Percentiles rank a stretch among this genome's conserved stretches.
phyloP scores from a whole-genome alignment of 2,113 vertebrate species.

The Coturnix japonica region DNA sequence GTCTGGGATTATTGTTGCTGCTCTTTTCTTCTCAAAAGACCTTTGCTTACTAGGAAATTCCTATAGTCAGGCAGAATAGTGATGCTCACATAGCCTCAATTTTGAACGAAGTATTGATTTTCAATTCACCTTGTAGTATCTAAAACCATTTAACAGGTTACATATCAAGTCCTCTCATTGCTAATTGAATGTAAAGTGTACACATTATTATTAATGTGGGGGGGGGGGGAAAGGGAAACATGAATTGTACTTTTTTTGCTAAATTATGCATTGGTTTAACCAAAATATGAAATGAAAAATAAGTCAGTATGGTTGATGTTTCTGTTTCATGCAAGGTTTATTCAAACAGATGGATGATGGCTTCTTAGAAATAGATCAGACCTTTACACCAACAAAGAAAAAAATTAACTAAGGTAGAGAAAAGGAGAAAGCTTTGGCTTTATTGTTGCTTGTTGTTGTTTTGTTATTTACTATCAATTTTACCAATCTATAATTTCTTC shows the following conservation, averaged over 20 bases:
- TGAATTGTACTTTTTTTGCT: rapidly evolving
- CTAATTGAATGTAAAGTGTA: neutral
- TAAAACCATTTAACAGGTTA: neutral
- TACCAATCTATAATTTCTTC: neutral
- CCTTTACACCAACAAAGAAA: neutral
- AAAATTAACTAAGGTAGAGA: neutral
- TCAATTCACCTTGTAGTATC: neutral
- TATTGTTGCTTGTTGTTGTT: neutral
- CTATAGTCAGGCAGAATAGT: neutral
- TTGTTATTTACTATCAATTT: neutral
- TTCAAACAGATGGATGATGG: neutral
- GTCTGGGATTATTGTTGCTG: neutral
- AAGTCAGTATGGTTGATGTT: neutral
- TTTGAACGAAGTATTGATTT: neutral
- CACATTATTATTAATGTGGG: neutral
- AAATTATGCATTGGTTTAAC: neutral
- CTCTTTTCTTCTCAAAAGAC: neutral
- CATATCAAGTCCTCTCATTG: neutral
- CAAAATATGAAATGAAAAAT: neutral
- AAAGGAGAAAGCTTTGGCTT: neutral
- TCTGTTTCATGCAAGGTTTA: neutral
- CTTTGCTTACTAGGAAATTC: neutral
- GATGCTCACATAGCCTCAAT: rapidly evolving
- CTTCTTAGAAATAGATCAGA: neutral
- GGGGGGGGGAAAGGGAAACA: neutral